A percentile compares a stretch with the other conserved stretches of the same genome.
Conservation (phyloP, 2,888 invertebrate species). For the Ichneumoninae sp. region DNA sequence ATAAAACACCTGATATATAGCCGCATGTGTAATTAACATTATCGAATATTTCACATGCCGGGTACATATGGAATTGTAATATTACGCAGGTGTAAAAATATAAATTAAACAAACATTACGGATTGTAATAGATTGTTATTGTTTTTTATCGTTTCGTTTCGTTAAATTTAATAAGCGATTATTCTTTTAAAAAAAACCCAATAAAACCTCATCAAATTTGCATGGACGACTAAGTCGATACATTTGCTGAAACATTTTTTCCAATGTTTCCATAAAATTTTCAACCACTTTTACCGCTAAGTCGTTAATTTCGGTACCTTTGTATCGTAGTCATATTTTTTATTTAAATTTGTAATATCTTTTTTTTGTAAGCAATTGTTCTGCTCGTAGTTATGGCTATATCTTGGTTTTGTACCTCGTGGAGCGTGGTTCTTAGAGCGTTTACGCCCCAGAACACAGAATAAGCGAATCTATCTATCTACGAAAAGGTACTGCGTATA, state of each 20-base stretch:
- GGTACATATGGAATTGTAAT: constrained; percentile 1
- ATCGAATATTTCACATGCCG: constrained; percentile 55
- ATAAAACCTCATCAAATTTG: background rate
- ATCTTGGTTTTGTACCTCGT: background rate
- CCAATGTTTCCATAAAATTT: background rate
- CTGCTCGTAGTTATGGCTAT: no score
- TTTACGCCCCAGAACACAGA: no score
- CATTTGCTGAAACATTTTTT: background rate
- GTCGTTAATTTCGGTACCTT: no score
- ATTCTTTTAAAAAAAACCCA: background rate
- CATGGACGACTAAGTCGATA: background rate
- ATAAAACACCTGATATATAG: constrained; percentile 87
- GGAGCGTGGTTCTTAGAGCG: background rate
- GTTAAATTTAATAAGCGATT: background rate
- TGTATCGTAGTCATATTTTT: no score
- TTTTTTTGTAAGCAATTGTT: no score
- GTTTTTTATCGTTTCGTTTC: background rate
- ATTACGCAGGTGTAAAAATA: background rate
- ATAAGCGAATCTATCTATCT: background rate
- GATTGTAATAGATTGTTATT: background rate
- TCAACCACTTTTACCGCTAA: background rate
- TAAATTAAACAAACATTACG: background rate
- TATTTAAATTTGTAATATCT: no score
- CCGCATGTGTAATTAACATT: constrained; percentile 87
- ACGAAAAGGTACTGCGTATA: background rate